Evolutionary conservation across 2,797 vertebrate genomes (phyloP).

Genomic region (Cottoperca gobio): DNA sequence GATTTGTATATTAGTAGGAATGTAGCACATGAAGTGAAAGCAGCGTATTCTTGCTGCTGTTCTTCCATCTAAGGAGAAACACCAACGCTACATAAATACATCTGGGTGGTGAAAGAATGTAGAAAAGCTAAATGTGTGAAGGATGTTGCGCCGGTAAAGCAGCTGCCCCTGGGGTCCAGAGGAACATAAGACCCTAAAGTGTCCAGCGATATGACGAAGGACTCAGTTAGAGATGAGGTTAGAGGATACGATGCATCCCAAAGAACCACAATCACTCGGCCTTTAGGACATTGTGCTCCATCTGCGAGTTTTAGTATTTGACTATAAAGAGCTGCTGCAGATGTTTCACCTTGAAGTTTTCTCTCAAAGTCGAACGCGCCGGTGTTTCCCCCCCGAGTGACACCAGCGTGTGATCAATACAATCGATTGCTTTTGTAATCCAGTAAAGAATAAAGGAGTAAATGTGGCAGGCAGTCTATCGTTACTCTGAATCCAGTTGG

Average conservation of each 20-base stretch:
- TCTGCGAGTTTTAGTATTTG: not conserved
- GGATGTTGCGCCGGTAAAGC: not conserved
- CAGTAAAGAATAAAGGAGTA: constrained; percentile 22
- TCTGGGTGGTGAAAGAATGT: not conserved
- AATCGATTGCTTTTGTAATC: not conserved
- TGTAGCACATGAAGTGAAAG: not conserved
- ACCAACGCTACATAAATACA: not conserved
- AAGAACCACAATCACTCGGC: constrained; percentile 46
- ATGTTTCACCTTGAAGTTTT: constrained; percentile 3
- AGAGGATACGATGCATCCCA: no score
- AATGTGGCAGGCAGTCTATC: constrained; percentile 3
- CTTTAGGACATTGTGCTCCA: constrained; percentile 17
- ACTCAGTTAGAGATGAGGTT: constrained; percentile 48
- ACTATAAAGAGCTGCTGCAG: constrained; percentile 4
- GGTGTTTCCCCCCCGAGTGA: no score
- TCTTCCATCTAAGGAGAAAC: not conserved
- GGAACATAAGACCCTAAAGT: constrained; percentile 34
- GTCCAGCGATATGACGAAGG: constrained; percentile 36
- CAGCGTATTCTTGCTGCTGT: constrained; percentile 1
- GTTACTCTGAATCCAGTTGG: constrained; percentile 8
- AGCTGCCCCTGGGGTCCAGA: not conserved
- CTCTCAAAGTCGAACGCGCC: not conserved
- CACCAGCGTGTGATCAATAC: constrained; percentile 26
- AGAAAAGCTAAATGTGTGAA: not conserved
- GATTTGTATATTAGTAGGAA: not conserved